Conservation (phyloP, 2,888 invertebrate species). For the Pemphredon lugubris region DNA sequence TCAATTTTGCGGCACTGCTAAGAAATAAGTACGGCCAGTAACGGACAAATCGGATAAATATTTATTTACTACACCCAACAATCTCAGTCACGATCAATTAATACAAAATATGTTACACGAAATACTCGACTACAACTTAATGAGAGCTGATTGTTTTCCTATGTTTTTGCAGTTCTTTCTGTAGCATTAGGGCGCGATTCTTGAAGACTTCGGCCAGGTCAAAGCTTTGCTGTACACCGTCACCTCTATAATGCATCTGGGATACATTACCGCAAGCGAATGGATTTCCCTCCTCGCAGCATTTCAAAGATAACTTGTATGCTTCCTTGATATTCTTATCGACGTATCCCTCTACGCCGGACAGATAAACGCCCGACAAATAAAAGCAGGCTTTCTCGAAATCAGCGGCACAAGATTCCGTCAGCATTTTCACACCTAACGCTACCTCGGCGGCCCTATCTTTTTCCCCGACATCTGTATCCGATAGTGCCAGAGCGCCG, state of each 20-base stretch:
- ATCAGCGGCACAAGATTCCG: conserved; percentile 81
- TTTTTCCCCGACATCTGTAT: conserved; percentile 37
- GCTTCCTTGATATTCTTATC: conserved; percentile 89
- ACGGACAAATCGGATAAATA: no score
- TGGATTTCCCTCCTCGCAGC: conserved; percentile 92
- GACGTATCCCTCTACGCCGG: conserved; percentile 86
- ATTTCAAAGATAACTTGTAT: conserved; percentile 88
- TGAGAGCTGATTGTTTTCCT: conserved; percentile 80
- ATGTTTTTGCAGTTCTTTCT: conserved; percentile 84
- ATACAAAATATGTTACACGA: no score
- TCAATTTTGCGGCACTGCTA: no score
- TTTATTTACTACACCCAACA: no score
- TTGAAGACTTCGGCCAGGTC: conserved; percentile 89
- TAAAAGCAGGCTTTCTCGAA: conserved; percentile 90
- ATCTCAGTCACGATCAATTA: no score
- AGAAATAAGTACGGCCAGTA: no score
- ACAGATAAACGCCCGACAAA: conserved; percentile 89
- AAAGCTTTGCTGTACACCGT: conserved; percentile 89
- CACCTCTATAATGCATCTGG: conserved; percentile 92
- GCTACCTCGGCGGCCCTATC: conserved; percentile 48
- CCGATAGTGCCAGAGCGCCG: conserved; percentile 82
- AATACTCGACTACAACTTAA: no score
- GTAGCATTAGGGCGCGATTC: conserved; percentile 86
- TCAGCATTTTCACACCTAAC: conserved; percentile 82
- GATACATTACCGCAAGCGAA: conserved; percentile 95